Evolutionary conservation across 2,113 vertebrate genomes (phyloP).

Genomic region (Muntiacus muntjak): DNA sequence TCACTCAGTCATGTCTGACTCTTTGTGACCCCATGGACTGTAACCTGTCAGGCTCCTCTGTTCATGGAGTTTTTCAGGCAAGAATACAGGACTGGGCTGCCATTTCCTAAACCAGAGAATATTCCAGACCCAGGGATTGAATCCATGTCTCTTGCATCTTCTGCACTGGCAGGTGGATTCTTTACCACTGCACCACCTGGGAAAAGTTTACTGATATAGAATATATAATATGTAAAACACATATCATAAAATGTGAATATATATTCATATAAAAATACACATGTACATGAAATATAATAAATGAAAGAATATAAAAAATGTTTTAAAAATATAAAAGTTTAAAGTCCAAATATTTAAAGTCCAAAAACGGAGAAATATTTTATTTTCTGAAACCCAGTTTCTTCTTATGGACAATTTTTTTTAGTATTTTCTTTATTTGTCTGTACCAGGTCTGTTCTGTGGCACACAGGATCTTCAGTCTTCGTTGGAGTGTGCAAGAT

Average conservation of each 20-base stretch:
- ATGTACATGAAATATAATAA: neutral
- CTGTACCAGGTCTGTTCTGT: neutral
- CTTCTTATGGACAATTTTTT: neutral
- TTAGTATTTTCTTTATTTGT: neutral
- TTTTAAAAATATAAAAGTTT: neutral
- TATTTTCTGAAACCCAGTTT: neutral
- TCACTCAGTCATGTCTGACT: neutral
- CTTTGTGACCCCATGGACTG: neutral
- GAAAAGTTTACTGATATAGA: neutral
- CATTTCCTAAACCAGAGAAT: neutral
- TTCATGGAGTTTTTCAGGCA: neutral
- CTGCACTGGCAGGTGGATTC: neutral
- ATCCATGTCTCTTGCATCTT: neutral
- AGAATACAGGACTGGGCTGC: neutral
- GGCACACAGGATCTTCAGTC: neutral
- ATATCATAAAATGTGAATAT: neutral
- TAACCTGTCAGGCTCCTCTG: neutral
- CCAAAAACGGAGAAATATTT: neutral
- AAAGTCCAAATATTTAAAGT: neutral
- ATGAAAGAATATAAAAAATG: neutral
- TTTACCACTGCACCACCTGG: neutral
- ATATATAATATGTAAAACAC: neutral
- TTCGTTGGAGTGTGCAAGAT: neutral
- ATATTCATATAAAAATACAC: neutral
- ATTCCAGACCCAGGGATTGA: neutral